phyloP scores from a whole-genome alignment of 2,888 invertebrate genomes.

The Dendrolimus pini region DNA sequence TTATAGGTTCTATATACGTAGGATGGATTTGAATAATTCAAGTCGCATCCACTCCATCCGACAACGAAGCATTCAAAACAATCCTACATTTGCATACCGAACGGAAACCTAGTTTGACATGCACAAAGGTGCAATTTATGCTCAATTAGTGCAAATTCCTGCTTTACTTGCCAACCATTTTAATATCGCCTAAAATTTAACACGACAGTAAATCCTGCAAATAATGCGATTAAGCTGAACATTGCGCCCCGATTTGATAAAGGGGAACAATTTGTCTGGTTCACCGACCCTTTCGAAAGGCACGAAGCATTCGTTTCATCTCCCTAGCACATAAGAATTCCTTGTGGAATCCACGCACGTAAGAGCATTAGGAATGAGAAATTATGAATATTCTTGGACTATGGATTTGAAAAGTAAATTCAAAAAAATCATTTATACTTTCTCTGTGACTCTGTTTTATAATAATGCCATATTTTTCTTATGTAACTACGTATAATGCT shows the following conservation, averaged over 20 bases:
- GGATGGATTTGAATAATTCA: slow-evolving; percentile 33
- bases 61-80: slow-evolving; percentile 32
- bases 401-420: slow-evolving; percentile 40
- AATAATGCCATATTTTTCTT: slow-evolving; percentile 41
- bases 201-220: slow-evolving; percentile 41
- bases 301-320: slow-evolving; percentile 30
- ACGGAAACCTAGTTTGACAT: slow-evolving; percentile 31
- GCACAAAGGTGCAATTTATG: slow-evolving; percentile 40
- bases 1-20: not conserved
- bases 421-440: slow-evolving; percentile 40
- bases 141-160: slow-evolving; percentile 34
- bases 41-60: slow-evolving; percentile 21
- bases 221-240: slow-evolving; percentile 50
- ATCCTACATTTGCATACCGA: slow-evolving; percentile 33
- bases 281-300: slow-evolving; percentile 49
- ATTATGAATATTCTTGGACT: slow-evolving; percentile 39
- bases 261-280: slow-evolving; percentile 57
- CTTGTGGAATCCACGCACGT: slow-evolving; percentile 38
- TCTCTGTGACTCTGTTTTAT: slow-evolving; percentile 28
- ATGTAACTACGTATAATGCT: slow-evolving; percentile 38
- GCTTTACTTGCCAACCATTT: slow-evolving; percentile 31
- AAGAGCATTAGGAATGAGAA: slow-evolving; percentile 26
- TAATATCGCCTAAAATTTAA: slow-evolving; percentile 36
- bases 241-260: slow-evolving; percentile 39
- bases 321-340: slow-evolving; percentile 45